Evolutionary conservation across 2,888 invertebrate genomes (phyloP).

Genomic region (Noctua janthe): DNA sequence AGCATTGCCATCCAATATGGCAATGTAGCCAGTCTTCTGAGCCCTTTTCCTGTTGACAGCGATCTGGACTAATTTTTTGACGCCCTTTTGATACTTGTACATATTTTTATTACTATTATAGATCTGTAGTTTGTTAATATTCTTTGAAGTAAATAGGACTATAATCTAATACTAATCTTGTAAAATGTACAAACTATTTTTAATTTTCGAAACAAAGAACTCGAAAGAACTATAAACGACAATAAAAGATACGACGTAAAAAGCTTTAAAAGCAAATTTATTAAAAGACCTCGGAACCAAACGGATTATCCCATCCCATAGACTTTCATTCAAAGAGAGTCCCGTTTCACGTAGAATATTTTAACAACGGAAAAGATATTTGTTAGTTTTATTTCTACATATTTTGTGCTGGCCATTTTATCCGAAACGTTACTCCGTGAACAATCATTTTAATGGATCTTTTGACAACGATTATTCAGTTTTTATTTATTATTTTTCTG

Average conservation of each 20-base stretch:
- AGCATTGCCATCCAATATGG: too few relatives aligned
- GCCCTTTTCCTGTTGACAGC: too few relatives aligned
- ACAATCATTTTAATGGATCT: not conserved
- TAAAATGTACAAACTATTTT: not conserved
- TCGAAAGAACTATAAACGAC: not conserved
- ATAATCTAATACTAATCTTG: not conserved
- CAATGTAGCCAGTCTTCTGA: too few relatives aligned
- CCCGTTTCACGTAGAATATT: conserved; percentile 3
- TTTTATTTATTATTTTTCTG: not conserved
- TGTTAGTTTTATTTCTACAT: not conserved
- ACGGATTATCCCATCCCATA: not conserved
- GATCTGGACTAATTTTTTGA: too few relatives aligned
- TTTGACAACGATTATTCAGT: not conserved
- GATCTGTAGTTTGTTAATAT: too few relatives aligned
- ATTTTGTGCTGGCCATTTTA: not conserved
- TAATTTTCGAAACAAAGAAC: not conserved
- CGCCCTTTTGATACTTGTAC: too few relatives aligned
- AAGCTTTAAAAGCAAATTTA: not conserved
- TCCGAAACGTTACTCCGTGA: not conserved
- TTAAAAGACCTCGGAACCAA: not conserved
- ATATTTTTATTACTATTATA: too few relatives aligned
- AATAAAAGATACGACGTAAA: not conserved
- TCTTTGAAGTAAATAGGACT: not conserved
- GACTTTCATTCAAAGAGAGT: not conserved
- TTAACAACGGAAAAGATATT: not conserved